A percentile compares a stretch with the other conserved stretches of the same genome.
Conservation (phyloP, 2,888 invertebrate species). For the Lasioglossum pauxillum region DNA sequence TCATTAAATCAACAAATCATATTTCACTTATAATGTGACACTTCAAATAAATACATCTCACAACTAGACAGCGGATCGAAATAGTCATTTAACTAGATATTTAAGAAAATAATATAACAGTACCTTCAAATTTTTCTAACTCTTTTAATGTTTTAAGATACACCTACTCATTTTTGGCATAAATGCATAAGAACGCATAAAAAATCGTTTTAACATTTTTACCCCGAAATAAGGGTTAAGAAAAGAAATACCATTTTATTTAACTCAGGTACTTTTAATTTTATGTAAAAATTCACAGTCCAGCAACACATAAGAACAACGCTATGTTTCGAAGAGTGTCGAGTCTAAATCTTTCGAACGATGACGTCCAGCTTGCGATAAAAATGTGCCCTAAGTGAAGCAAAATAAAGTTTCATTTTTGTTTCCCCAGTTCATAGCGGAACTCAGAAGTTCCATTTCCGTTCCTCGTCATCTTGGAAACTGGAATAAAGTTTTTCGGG, state of each 20-base stretch:
- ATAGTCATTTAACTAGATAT: too few relatives aligned
- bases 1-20: neutral
- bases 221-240: too few relatives aligned
- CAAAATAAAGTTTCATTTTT: slow-evolving; percentile 32
- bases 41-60: neutral
- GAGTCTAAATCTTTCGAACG: neutral
- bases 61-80: too few relatives aligned
- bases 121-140: too few relatives aligned
- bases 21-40: neutral
- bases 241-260: neutral
- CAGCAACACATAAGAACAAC: neutral
- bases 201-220: too few relatives aligned
- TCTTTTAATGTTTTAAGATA: too few relatives aligned
- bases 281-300: neutral
- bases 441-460: slow-evolving; percentile 22
- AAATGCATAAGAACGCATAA: too few relatives aligned
- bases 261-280: neutral
- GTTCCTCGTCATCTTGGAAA: slow-evolving; percentile 39
- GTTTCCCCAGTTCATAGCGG: slow-evolving; percentile 5
- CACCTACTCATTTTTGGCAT: too few relatives aligned
- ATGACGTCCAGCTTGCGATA: neutral
- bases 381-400: slow-evolving; percentile 9
- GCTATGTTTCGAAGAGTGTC: neutral
- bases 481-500: slow-evolving; percentile 34
- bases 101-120: too few relatives aligned